Evolutionary conservation across 2,797 vertebrate species (phyloP), one percentile per base, ranked within the genome.

Genomic region (Kryptolebias ocellatus): DNA sequence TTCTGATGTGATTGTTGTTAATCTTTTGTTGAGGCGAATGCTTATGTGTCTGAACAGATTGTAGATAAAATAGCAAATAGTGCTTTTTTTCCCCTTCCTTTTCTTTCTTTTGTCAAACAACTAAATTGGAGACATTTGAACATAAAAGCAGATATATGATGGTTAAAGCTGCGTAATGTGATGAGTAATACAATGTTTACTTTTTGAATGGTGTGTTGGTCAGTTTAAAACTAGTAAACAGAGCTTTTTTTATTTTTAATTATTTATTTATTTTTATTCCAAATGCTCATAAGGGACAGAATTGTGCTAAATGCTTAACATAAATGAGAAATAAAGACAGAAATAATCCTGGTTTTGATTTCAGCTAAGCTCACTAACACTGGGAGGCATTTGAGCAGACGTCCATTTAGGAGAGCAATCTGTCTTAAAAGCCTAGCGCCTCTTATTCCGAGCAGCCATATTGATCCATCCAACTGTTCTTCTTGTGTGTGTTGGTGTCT

Each of bases 361-460:
- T 67, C 60, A 71, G 34, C 68, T 50, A 72, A 70, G 68, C 80
- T 71, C 80, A 76, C 79, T 72, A 72, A 79, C 78, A 80, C 71
- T 74, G 56, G 67, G 75, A 82, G 73, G 72, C 72, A 77, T 87
- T 60, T 82, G 79, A 81, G 79, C 65, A 72, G 72, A 76, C 67
- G 78, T 87, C 83, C 76, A 84, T 88, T 92, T 89, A 84, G 62
- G 64, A 83, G 78, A 49, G 69, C 83, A 81, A 87, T 90, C 79
- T 87, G 77, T 87, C 82, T 88, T 81, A 85, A 78, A 84, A 88
- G 84, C 72, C 72, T 53, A 17, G 76, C 70, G 50, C 64, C 78
- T 82, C 71, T 87, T 78, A 83, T 86, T 90, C 79, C n/a, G 24
- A 72, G 76, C 57, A 72, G 72, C 77, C 47, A 11, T 86, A 89